Percentiles rank a stretch among this genome's conserved stretches.
Conservation (phyloP, 2,797 vertebrate genomes). For the Ara ararauna region DNA sequence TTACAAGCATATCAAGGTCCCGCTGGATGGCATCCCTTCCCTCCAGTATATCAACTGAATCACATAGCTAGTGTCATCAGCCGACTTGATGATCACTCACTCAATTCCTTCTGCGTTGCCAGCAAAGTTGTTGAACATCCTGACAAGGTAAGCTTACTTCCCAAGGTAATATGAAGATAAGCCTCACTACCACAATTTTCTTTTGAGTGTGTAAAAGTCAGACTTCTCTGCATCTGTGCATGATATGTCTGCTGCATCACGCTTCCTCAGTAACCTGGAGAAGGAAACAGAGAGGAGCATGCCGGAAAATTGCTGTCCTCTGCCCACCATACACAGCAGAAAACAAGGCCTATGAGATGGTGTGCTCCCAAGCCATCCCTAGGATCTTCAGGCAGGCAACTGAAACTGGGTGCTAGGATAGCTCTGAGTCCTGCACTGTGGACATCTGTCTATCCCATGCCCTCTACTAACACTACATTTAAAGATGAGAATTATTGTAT, state of each 20-base stretch:
- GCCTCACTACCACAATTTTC: background rate
- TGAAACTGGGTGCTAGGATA: background rate
- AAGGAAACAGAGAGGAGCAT: background rate
- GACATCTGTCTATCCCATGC: fast-evolving
- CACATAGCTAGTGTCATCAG: background rate
- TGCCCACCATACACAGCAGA: fast-evolving
- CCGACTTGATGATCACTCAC: background rate
- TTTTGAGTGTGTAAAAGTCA: background rate
- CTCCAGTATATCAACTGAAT: background rate
- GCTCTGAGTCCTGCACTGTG: background rate
- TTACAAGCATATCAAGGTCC: background rate
- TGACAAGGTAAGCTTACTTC: background rate
- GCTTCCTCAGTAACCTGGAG: background rate
- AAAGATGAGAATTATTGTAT: background rate
- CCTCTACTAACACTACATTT: background rate
- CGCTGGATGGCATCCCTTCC: background rate
- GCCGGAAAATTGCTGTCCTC: background rate
- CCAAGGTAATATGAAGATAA: background rate
- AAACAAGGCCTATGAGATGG: background rate
- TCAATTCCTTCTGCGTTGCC: background rate
- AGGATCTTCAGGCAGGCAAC: background rate
- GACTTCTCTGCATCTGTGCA: background rate
- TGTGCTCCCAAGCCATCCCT: fast-evolving
- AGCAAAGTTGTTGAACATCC: background rate
- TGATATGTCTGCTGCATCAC: background rate